Evolutionary conservation across 1,140 invertebrate genomes (phyloP).

Genomic region (Micrasema minimum): DNA sequence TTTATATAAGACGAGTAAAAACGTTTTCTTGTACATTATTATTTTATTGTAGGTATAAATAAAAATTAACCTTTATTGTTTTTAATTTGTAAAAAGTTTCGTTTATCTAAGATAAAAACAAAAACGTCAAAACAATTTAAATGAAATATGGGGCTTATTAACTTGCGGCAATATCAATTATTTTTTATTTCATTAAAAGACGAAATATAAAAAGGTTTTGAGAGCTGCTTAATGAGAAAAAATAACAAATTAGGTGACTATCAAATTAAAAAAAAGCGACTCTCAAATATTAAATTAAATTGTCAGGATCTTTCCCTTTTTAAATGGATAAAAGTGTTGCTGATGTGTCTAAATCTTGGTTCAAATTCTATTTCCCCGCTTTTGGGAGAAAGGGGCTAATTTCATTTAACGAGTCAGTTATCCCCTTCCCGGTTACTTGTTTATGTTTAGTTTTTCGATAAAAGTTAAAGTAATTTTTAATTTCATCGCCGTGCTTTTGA

Average conservation of each 20-base stretch:
- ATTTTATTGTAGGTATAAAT: too few species aligned
- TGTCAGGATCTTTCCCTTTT: slow-evolving; percentile 23
- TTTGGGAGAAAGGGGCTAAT: slow-evolving; percentile 46
- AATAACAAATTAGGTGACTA: slow-evolving; percentile 33
- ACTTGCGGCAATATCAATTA: slow-evolving; percentile 16
- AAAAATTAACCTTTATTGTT: too few species aligned
- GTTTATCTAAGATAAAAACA: too few species aligned
- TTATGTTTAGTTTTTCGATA: slow-evolving; percentile 32
- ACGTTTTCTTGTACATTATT: too few species aligned
- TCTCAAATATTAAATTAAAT: slow-evolving; percentile 38
- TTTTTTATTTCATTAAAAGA: slow-evolving; percentile 25
- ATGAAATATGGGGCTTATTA: too few species aligned
- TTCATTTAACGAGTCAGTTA: slow-evolving; percentile 54
- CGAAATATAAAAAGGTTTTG: neutral
- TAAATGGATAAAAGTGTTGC: slow-evolving; percentile 39
- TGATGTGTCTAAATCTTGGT: slow-evolving; percentile 26
- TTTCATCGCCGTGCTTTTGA: too few species aligned
- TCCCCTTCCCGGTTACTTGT: slow-evolving; percentile 47
- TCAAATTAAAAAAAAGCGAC: slow-evolving; percentile 29
- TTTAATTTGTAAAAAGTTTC: too few species aligned
- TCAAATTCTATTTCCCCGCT: slow-evolving; percentile 33
- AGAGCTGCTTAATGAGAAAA: slow-evolving; percentile 8
- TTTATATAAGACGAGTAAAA: too few species aligned
- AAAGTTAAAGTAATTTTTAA: neutral
- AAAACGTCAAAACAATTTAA: too few species aligned